These are phyloP conservation scores for Popillia japonica DNA, from an alignment of 1,140 invertebrate species.

Conservation along the genomic window DNA sequence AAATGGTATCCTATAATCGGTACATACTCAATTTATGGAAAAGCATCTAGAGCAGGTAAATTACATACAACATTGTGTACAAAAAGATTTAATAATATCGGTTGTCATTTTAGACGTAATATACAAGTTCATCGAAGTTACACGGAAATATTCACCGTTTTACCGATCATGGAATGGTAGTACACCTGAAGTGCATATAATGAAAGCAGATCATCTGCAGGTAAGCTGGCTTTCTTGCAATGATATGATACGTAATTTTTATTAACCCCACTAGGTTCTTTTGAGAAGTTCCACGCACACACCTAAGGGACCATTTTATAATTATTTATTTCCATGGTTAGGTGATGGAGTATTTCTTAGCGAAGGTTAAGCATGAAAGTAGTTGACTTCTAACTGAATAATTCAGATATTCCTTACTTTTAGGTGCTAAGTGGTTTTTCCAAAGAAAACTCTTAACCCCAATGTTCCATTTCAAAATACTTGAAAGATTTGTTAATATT, in stretches of 20 bases:
- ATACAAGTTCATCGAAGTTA: background rate
- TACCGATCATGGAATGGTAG: constrained; percentile 4
- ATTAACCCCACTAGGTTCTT: background rate
- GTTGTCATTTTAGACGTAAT: constrained; percentile 24
- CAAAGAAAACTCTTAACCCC: constrained; percentile 84
- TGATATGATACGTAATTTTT: background rate
- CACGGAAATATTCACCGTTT: background rate
- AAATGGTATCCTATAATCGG: constrained; percentile 1
- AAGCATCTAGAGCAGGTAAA: background rate
- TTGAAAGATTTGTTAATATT: constrained; percentile 76
- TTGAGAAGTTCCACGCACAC: constrained; percentile 22
- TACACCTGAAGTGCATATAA: constrained; percentile 2
- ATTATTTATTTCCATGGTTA: constrained; percentile 36
- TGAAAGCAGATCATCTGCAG: background rate
- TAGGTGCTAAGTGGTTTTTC: constrained; percentile 75
- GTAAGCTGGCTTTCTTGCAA: background rate
- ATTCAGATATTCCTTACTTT: constrained; percentile 18
- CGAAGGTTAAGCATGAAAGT: background rate
- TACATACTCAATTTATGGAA: background rate
- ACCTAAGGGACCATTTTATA: constrained; percentile 26
- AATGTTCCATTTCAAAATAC: constrained; percentile 86
- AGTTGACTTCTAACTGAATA: too few species aligned
- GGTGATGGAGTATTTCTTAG: constrained; percentile 37
- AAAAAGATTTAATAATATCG: background rate
- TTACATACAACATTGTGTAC: background rate